Conservation (phyloP, 2,113 vertebrate genomes). For the Entelurus aequoreus region DNA sequence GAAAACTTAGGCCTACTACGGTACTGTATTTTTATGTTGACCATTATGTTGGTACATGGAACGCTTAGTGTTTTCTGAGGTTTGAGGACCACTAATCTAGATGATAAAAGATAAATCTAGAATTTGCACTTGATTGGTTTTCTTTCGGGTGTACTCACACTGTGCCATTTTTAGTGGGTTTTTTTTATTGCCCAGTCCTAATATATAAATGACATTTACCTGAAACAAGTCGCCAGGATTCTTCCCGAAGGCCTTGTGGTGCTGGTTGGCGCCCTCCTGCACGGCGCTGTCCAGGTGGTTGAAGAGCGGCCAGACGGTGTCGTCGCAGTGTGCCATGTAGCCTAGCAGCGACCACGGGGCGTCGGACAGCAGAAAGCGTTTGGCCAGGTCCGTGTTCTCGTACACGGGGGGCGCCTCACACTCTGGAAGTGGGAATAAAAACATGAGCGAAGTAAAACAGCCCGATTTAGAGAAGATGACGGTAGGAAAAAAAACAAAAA, state of each 20-base stretch:
- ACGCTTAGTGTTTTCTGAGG: no score
- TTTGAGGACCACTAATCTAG: no score
- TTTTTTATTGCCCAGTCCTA: no score
- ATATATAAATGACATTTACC: constrained; percentile 50
- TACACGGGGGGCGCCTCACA: constrained; percentile 69
- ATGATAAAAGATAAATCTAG: no score
- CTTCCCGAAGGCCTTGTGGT: constrained; percentile 55
- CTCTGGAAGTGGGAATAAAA: constrained; percentile 18
- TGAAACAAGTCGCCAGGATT: constrained; percentile 57
- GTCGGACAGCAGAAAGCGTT: constrained; percentile 69
- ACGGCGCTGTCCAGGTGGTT: constrained; percentile 74
- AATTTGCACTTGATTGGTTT: no score
- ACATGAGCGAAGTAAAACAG: not conserved
- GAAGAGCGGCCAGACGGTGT: constrained; percentile 76
- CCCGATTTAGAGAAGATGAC: not conserved
- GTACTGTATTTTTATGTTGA: no score
- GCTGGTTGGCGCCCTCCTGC: constrained; percentile 70
- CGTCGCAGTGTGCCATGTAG: constrained; percentile 67
- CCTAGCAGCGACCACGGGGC: constrained; percentile 70
- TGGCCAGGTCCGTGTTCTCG: constrained; percentile 71
- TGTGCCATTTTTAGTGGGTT: no score
- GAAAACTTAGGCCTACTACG: no score
- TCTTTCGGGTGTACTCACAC: no score
- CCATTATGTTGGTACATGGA: no score
- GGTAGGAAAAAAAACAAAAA: not conserved